Evolutionary conservation across 2,113 vertebrate species (phyloP).

Genomic region (Actenoides lindsayi): DNA sequence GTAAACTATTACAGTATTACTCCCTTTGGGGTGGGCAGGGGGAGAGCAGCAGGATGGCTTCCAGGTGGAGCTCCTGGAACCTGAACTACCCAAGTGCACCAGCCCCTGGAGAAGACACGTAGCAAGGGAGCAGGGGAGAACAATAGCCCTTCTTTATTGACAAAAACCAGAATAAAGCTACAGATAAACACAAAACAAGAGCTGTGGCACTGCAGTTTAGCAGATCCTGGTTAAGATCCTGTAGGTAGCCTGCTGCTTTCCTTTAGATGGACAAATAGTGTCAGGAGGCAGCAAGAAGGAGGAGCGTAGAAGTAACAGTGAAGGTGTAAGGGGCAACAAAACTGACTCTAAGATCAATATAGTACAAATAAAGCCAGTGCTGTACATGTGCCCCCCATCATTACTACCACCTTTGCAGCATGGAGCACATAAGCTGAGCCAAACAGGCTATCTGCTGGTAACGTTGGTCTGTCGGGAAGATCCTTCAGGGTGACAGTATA

Average conservation of each 20-base stretch:
- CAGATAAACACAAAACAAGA: neutral
- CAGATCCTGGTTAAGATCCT: neutral
- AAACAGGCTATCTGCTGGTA: too few species aligned
- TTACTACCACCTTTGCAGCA: neutral
- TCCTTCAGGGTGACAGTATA: too few species aligned
- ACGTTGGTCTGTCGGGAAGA: neutral
- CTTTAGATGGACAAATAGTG: neutral
- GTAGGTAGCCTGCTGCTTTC: neutral
- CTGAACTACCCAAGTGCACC: neutral
- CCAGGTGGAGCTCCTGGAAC: constrained; percentile 31
- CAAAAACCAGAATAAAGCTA: neutral
- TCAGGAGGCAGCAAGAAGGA: neutral
- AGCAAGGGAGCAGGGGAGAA: neutral
- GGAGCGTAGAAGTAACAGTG: neutral
- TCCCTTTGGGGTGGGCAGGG: neutral
- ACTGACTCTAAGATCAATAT: rapidly evolving
- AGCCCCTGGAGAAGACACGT: neutral
- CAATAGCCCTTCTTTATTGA: neutral
- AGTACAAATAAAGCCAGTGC: neutral
- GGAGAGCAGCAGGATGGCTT: constrained; percentile 7
- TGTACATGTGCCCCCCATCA: too few species aligned
- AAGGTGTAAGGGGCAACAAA: rapidly evolving
- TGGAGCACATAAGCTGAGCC: rapidly evolving
- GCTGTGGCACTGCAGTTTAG: neutral
- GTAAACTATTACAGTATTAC: constrained; percentile 28